Conservation (phyloP, 2,888 invertebrate genomes). For the Ormia ochracea region DNA sequence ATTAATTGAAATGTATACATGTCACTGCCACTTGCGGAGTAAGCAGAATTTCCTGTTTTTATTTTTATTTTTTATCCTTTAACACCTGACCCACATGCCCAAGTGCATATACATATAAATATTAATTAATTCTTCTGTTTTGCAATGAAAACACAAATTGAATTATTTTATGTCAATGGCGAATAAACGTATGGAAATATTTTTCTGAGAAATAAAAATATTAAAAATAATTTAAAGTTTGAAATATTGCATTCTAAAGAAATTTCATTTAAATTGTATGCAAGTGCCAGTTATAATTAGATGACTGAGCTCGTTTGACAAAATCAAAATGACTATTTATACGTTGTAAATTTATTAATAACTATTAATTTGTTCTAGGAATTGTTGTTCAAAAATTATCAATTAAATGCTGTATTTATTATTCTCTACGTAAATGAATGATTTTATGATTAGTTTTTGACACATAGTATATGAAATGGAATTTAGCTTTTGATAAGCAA, state of each 20-base stretch:
- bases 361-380: slow-evolving; percentile 14
- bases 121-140: slow-evolving; percentile 1
- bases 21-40: slow-evolving; percentile 29
- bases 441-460: too few relatives aligned
- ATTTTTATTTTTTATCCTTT: background rate
- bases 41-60: slow-evolving; percentile 4
- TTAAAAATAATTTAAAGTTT: too few relatives aligned
- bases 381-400: background rate
- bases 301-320: slow-evolving; percentile 1
- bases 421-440: too few relatives aligned
- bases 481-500: too few relatives aligned
- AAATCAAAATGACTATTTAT: background rate
- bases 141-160: background rate
- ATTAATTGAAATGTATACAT: slow-evolving; percentile 54
- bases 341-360: background rate
- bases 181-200: too few relatives aligned
- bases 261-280: too few relatives aligned
- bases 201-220: too few relatives aligned
- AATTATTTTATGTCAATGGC: background rate
- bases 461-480: too few relatives aligned
- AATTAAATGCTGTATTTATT: too few relatives aligned
- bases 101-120: background rate
- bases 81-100: too few relatives aligned
- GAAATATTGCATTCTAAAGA: too few relatives aligned
- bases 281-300: background rate